Evolutionary conservation across 2,113 vertebrate genomes (phyloP).

Genomic region (Caranx melampygus): DNA sequence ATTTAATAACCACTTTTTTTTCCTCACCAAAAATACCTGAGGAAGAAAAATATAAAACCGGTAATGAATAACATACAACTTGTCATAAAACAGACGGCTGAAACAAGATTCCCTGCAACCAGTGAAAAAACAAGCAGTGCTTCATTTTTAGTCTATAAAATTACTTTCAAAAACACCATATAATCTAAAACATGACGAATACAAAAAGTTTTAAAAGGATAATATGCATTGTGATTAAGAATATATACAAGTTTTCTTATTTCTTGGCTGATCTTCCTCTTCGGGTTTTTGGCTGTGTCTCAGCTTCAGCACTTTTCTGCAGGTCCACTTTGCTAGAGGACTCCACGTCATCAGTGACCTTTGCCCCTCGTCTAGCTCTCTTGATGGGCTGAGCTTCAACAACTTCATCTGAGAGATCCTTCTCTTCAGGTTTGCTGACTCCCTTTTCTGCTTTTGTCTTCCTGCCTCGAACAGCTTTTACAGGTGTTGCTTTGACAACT

Average conservation of each 20-base stretch:
- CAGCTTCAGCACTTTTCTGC: conserved; percentile 39
- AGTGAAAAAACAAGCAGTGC: conserved; percentile 28
- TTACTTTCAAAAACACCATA: conserved; percentile 19
- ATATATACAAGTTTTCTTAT: conserved; percentile 52
- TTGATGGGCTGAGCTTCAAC: conserved; percentile 51
- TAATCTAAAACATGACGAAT: not conserved
- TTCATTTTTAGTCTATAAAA: conserved; percentile 47
- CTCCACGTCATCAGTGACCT: conserved; percentile 20
- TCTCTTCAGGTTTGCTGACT: conserved; percentile 66
- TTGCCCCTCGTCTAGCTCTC: conserved; percentile 59
- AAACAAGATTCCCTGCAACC: conserved; percentile 58
- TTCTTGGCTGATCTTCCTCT: conserved; percentile 74
- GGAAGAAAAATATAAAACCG: not conserved
- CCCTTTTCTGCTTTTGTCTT: conserved; percentile 46
- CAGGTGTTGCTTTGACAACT: conserved; percentile 35
- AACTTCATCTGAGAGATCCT: conserved; percentile 68
- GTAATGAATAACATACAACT: conserved; percentile 36
- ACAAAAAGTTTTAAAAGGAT: conserved; percentile 7
- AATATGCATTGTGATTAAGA: not conserved
- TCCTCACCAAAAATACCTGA: conserved; percentile 27
- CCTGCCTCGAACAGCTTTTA: conserved; percentile 52
- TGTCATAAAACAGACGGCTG: conserved; percentile 3
- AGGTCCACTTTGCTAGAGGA: not conserved
- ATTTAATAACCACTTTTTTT: conserved; percentile 59
- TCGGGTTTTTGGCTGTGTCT: conserved; percentile 57